Percentiles rank a stretch among this genome's conserved stretches.
These are phyloP conservation scores for Myotis planiceps DNA, from an alignment of 2,797 vertebrate genomes.

Conservation along the genomic window DNA sequence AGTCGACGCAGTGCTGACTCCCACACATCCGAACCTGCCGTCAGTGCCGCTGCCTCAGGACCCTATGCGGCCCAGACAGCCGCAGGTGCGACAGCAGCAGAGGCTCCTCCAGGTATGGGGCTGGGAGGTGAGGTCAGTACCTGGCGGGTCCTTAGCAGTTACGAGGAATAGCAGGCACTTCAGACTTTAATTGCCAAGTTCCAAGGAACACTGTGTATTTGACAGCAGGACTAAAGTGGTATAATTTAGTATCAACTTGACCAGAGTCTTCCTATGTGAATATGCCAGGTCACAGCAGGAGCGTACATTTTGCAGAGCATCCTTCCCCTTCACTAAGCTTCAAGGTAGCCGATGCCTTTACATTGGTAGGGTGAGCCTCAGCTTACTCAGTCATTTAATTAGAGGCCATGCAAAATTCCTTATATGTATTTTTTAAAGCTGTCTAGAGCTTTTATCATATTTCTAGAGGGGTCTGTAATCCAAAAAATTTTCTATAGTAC, in stretches of 20 bases:
- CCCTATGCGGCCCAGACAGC: slow-evolving; percentile 82
- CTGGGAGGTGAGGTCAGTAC: background rate
- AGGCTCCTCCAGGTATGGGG: slow-evolving; percentile 86
- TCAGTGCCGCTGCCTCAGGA: slow-evolving; percentile 80
- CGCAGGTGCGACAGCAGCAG: slow-evolving; percentile 83
- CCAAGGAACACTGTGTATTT: background rate
- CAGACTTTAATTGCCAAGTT: background rate
- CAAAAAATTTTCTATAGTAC: background rate
- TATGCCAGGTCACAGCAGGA: background rate
- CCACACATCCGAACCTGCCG: slow-evolving; percentile 72
- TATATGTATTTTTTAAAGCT: background rate
- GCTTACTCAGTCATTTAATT: background rate
- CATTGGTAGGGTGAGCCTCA: background rate
- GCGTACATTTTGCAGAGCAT: background rate
- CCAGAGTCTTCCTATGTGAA: background rate
- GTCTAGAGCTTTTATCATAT: background rate
- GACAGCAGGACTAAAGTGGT: background rate
- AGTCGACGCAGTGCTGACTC: slow-evolving; percentile 78
- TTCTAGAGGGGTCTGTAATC: background rate
- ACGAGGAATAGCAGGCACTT: background rate
- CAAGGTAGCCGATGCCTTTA: background rate
- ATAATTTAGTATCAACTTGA: background rate
- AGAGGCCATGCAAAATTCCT: background rate
- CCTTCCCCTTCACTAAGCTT: background rate
- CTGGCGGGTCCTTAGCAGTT: background rate